Evolutionary conservation across 2,797 vertebrate species (phyloP).

Genomic region (Ceryle rudis): DNA sequence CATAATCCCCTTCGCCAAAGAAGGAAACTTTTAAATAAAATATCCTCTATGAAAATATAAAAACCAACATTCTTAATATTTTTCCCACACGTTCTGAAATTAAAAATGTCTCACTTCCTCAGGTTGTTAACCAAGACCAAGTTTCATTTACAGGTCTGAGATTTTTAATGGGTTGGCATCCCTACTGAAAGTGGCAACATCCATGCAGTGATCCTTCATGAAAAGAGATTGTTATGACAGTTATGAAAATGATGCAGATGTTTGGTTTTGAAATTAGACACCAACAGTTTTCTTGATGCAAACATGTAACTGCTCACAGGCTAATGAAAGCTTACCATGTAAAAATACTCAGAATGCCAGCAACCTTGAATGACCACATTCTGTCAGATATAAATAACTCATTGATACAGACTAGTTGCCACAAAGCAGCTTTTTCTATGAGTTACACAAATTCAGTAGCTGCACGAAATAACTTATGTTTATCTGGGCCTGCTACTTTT

Average conservation of each 20-base stretch:
- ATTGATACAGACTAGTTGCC: constrained; percentile 50
- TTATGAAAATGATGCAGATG: constrained; percentile 61
- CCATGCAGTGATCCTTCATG: background rate
- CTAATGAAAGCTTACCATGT: constrained; percentile 35
- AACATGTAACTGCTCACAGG: constrained; percentile 36
- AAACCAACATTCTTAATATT: constrained; percentile 33
- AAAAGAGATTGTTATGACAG: constrained; percentile 25
- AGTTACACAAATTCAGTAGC: background rate
- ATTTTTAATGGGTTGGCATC: constrained; percentile 49
- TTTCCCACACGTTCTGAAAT: constrained; percentile 32
- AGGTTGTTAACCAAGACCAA: constrained; percentile 57
- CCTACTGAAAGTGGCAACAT: background rate
- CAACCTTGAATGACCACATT: constrained; percentile 45
- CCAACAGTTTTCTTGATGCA: constrained; percentile 42
- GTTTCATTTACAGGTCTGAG: constrained; percentile 48
- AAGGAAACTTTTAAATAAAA: constrained; percentile 60
- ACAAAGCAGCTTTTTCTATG: constrained; percentile 32
- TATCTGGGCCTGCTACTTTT: background rate
- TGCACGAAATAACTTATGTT: background rate
- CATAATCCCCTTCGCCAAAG: background rate
- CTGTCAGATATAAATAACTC: constrained; percentile 51
- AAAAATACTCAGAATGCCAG: constrained; percentile 52
- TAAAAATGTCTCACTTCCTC: constrained; percentile 56
- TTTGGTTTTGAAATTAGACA: constrained; percentile 45
- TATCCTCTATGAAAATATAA: constrained; percentile 26